Evolutionary conservation across 2,888 invertebrate genomes (phyloP).

Genomic region (Micropterix aruncella): DNA sequence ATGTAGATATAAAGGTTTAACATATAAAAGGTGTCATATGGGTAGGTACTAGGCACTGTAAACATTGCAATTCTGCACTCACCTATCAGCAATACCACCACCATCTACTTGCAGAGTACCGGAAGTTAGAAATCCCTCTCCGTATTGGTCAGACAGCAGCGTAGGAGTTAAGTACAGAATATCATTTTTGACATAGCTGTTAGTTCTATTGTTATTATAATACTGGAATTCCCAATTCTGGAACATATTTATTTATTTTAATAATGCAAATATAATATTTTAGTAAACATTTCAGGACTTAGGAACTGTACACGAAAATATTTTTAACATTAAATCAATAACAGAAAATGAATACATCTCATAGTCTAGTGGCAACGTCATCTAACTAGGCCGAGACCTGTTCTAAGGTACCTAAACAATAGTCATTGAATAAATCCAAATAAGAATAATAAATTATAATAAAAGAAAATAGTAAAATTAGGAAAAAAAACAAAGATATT

Average conservation of each 20-base stretch:
- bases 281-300: background rate
- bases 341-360: too few species aligned
- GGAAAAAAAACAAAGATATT: too few species aligned
- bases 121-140: conserved; percentile 34
- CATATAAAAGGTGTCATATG: too few species aligned
- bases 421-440: background rate
- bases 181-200: conserved; percentile 45
- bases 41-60: too few species aligned
- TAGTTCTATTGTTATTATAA: conserved; percentile 51
- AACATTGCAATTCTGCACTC: too few species aligned
- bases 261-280: background rate
- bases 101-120: conserved; percentile 41
- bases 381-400: too few species aligned
- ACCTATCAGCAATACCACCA: conserved; percentile 46
- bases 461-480: too few species aligned
- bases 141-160: conserved; percentile 37
- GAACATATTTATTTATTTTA: too few species aligned
- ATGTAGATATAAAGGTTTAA: too few species aligned
- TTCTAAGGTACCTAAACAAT: too few species aligned
- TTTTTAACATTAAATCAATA: background rate
- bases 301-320: background rate
- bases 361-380: too few species aligned
- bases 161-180: conserved; percentile 46
- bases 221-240: conserved; percentile 62
- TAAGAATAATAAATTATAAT: too few species aligned